A percentile compares a stretch with the other conserved stretches of the same genome.
Conservation (phyloP, 2,113 vertebrate species). For the Arothron firmamentum region DNA sequence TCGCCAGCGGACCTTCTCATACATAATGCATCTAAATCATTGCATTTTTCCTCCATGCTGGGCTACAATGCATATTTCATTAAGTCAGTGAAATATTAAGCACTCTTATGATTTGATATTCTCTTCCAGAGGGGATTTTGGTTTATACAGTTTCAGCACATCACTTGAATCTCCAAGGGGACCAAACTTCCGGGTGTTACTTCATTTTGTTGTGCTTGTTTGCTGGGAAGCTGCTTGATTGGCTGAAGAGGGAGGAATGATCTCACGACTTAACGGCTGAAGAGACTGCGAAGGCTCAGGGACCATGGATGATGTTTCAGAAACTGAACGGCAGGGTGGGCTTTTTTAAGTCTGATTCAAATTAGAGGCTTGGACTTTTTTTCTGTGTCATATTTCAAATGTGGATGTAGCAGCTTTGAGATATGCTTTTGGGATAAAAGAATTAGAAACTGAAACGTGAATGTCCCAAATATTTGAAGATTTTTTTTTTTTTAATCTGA, state of each 20-base stretch:
- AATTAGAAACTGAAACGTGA: no score
- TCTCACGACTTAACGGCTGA: slow-evolving; percentile 52
- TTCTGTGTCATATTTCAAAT: no score
- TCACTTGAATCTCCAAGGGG: slow-evolving; percentile 15
- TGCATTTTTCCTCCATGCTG: slow-evolving; percentile 69
- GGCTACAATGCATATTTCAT: slow-evolving; percentile 76
- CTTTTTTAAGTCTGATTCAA: slow-evolving; percentile 49
- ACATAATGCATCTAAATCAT: slow-evolving; percentile 73
- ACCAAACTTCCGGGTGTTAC: slow-evolving; percentile 36
- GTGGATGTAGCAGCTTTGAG: slow-evolving; percentile 1
- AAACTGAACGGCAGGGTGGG: slow-evolving; percentile 33
- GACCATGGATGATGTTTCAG: slow-evolving; percentile 50
- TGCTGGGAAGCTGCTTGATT: slow-evolving; percentile 53
- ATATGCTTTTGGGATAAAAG: no score
- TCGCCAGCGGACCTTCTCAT: slow-evolving; percentile 67
- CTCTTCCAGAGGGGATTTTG: slow-evolving; percentile 60
- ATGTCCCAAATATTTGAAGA: no score
- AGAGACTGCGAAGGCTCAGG: slow-evolving; percentile 60
- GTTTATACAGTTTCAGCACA: slow-evolving; percentile 48
- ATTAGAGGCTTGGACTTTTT: slow-evolving; percentile 44
- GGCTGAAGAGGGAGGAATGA: slow-evolving; percentile 51
- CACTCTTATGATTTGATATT: slow-evolving; percentile 73
- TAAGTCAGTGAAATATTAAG: slow-evolving; percentile 73
- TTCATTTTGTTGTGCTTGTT: slow-evolving; percentile 58
- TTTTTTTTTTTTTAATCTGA: no score